Conservation (phyloP, 2,888 invertebrate genomes). For the Drosophila mercatorum region DNA sequence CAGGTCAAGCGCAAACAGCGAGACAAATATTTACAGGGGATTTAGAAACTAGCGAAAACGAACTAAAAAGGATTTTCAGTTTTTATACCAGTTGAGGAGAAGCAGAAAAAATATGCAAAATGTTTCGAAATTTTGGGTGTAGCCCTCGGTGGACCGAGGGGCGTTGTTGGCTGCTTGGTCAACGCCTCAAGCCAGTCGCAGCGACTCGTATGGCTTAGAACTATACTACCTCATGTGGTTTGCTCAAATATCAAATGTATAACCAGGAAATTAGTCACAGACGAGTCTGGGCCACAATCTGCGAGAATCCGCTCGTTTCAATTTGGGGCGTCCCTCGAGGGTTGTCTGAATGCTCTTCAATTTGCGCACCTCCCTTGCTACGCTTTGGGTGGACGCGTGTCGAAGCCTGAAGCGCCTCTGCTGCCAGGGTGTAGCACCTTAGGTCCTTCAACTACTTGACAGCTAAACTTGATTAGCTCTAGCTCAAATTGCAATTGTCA, state of each 20-base stretch:
- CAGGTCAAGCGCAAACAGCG: constrained; percentile 2
- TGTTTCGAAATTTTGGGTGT: constrained; percentile 50
- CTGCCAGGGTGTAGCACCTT: background rate
- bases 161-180: constrained; percentile 51
- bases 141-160: constrained; percentile 55
- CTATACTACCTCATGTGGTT: constrained; percentile 44
- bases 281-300: background rate
- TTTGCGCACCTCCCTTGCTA: constrained; percentile 54
- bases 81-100: constrained; percentile 17
- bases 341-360: constrained; percentile 54
- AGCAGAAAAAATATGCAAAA: constrained; percentile 12
- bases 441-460: constrained; percentile 9
- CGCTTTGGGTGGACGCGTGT: constrained; percentile 62
- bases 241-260: constrained; percentile 13
- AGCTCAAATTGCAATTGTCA: constrained; percentile 41
- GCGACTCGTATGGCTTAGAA: constrained; percentile 1
- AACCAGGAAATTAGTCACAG: constrained; percentile 45
- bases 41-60: constrained; percentile 11
- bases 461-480: constrained; percentile 38
- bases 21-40: constrained; percentile 48
- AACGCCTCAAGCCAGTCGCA: constrained; percentile 26
- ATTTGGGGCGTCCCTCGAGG: constrained; percentile 47
- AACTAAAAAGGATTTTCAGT: constrained; percentile 30
- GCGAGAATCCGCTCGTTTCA: background rate
- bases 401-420: constrained; percentile 40